Evolutionary conservation across 2,113 vertebrate species (phyloP), one percentile per base, ranked within the genome.

Genomic region (Emydocephalus ijimae): DNA sequence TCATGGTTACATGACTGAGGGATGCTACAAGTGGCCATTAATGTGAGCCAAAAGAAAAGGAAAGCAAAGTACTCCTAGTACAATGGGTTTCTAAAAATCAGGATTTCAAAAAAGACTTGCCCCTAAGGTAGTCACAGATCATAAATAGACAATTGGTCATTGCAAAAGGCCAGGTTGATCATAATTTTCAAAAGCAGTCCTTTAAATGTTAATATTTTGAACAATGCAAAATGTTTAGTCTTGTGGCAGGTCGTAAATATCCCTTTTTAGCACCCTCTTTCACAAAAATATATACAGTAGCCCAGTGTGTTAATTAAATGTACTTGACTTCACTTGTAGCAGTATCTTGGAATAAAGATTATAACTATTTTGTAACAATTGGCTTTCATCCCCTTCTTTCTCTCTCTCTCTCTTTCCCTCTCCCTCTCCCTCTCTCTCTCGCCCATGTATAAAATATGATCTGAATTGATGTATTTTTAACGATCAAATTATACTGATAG

Each of bases 391-490:
- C 29, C 48, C 24, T 8, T 55, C 55, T 39, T 24, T 61, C 9
- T 24, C 48, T 52, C 43, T 54, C 52, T 54, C 52, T 54, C 54
- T 21, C 48, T 48, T 1, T 45, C 45, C 45, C 45, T 45, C 45
- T 45, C 45, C 39, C 45, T 39, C 5, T 45, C 45, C 45, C 45
- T 45, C 45, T 45, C 57, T 64, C 45, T 52, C 29, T 54, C 95
- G 95, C 96, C 95, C 96, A 97, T 96, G 95, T 96, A 95, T 95
- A 97, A 97, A 95, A 88, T 96, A 95, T 97, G 97, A 97, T 96
- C 95, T 97, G 96, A 98, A 97, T 97, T 97, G 97, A 97, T 96
- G 96, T 93, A 94, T 96, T 97, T 96, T 95, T 96, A 96, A 97
- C 95, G 96, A 97, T 97, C 95, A 94, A 96, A 96, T 96, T 96